Conservation (phyloP, 2,113 vertebrate species). For the Corythornis madagascariensis region DNA sequence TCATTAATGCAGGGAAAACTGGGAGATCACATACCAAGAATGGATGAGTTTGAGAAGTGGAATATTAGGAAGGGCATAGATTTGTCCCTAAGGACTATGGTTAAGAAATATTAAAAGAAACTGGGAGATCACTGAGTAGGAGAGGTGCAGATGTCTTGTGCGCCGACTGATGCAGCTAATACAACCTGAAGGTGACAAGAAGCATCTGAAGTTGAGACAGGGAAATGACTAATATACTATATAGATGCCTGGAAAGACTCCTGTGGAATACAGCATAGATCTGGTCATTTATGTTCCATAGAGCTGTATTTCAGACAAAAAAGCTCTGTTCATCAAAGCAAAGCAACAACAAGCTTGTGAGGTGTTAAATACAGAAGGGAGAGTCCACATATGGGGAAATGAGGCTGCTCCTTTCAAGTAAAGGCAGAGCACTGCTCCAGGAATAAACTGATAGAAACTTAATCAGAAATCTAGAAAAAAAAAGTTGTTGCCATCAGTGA, state of each 20-base stretch:
- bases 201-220: background rate
- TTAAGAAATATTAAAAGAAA: background rate
- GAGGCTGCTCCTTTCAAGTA: background rate
- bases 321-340: background rate
- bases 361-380: background rate
- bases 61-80: background rate
- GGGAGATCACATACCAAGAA: background rate
- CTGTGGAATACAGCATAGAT: background rate
- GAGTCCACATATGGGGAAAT: background rate
- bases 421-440: background rate
- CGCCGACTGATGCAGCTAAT: background rate
- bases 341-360: background rate
- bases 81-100: background rate
- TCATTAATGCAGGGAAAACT: background rate
- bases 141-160: rapidly evolving
- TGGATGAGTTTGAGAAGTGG: background rate
- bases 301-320: background rate
- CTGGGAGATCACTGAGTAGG: background rate
- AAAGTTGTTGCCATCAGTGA: background rate
- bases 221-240: background rate
- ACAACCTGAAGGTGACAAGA: background rate
- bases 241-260: background rate
- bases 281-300: background rate
- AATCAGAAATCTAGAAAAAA: background rate
- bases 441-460: background rate